These are phyloP conservation scores for Glyphotaelius pellucidus DNA, from an alignment of 2,888 invertebrate genomes.

Conservation along the genomic window DNA sequence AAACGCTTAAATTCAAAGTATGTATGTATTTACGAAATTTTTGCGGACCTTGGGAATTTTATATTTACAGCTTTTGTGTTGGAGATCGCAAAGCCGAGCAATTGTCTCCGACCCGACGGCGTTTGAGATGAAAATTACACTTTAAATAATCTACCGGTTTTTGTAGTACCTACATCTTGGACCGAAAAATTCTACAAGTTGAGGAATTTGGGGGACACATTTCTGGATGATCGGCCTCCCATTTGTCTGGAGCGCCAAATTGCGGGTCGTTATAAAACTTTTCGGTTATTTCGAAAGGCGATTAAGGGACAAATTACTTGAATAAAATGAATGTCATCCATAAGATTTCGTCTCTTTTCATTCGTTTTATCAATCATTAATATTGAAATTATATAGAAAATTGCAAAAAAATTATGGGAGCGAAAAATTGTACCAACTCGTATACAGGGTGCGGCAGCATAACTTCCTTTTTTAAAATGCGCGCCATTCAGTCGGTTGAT, in stretches of 20 bases:
- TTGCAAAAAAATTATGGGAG: background rate
- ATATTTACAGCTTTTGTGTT: background rate
- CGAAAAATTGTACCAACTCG: too few species aligned
- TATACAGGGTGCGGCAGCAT: too few species aligned
- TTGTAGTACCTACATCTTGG: background rate
- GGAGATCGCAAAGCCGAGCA: background rate
- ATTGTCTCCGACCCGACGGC: background rate
- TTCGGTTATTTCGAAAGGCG: slow-evolving; percentile 13
- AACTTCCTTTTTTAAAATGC: too few species aligned
- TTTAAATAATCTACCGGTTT: slow-evolving; percentile 4
- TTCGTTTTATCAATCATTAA: background rate
- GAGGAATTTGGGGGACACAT: slow-evolving; percentile 29
- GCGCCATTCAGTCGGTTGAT: too few species aligned
- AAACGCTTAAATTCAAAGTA: background rate
- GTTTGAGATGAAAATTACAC: background rate
- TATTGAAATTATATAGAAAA: background rate
- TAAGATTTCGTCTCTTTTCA: background rate
- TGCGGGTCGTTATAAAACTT: slow-evolving; percentile 1
- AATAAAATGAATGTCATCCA: background rate
- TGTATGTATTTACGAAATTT: background rate
- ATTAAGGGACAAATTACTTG: background rate
- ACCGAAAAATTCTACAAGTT: slow-evolving; percentile 46
- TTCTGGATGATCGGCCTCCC: slow-evolving; percentile 32
- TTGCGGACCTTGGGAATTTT: background rate
- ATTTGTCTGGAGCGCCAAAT: slow-evolving; percentile 40